Evolutionary conservation across 2,888 invertebrate genomes (phyloP), one percentile per base, ranked within the genome.

Genomic region (Oscheius myriophilus): DNA sequence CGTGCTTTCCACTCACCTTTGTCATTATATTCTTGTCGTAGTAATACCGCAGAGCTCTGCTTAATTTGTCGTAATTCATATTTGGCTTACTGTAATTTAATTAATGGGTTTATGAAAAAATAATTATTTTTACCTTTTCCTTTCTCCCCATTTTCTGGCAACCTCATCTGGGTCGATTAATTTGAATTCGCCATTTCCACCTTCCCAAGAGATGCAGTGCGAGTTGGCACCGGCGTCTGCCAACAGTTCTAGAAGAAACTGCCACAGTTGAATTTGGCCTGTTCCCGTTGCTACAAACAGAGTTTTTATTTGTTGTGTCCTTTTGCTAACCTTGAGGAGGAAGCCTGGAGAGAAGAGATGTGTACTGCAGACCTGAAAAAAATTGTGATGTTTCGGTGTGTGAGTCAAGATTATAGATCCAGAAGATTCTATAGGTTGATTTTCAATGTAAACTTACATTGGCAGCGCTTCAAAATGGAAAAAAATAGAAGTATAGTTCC

Each of bases 11-110:
- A 6, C 26, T 41, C 43, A 80, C 80, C 73, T 96, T 96, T 70
- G 93, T 94, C 95, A 96, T 96, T 80, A 96, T 96, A 87, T 95
- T 96, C 89, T 96, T 96, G 89, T 96, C 96, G 89, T 96, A 96
- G 89, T 96, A 96, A 88, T 96, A 96, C 92, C 93, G 92, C 12
- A 86, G 91, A 55, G 95, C 95, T 76, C 95, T 90, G 82, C 93
- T 94, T 82, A 95, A 91, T 89, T 95, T 95, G 90, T 95, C 95
- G 89, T 95, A 95, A 90, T 95, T 95, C 95, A 95, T 95, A 89
- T 95, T 95, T 80, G 95, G 95, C 87, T 95, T 95, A 88, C 84
- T 83, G 66, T 41, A 73, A 70, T 41, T 18, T 25, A n/a, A n/a
- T 25, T n/a, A 2, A 18, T 46, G 39, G 39, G 46, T 66, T 45